These are phyloP conservation scores for Ecliptopera silaceata DNA, from an alignment of 2,888 invertebrate species.

Conservation along the genomic window DNA sequence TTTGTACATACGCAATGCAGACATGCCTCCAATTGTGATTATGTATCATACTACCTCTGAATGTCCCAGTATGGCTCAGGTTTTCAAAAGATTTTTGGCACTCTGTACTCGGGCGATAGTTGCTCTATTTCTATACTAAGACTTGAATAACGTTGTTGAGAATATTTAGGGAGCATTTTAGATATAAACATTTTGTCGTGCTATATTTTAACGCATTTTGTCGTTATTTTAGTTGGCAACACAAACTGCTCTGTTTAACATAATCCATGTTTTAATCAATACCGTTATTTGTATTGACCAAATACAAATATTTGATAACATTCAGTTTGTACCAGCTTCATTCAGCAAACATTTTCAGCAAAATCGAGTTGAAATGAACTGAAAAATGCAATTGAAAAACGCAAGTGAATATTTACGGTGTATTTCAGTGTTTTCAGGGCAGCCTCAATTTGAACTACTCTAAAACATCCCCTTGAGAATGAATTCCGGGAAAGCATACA, in stretches of 20 bases:
- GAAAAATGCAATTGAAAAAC: no score
- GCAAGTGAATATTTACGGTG: no score
- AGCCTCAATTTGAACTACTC: no score
- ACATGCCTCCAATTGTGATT: no score
- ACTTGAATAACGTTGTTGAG: slow-evolving; percentile 71
- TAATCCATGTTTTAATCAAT: slow-evolving; percentile 1
- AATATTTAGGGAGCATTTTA: slow-evolving; percentile 63
- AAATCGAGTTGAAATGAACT: no score
- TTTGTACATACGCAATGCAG: no score
- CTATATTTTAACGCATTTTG: slow-evolving; percentile 38
- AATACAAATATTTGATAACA: not conserved
- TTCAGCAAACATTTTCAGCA: no score
- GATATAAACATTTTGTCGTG: slow-evolving; percentile 46
- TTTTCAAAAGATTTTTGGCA: slow-evolving; percentile 23
- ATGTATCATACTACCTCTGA: no score
- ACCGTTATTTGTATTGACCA: slow-evolving; percentile 6
- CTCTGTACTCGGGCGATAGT: slow-evolving; percentile 43
- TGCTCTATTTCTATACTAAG: slow-evolving; percentile 61
- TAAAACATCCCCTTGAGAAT: no score
- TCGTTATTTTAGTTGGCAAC: slow-evolving; percentile 25
- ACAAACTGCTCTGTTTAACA: not conserved
- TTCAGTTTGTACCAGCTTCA: not conserved
- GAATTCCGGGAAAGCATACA: no score
- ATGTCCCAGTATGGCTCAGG: no score
- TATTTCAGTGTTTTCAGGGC: no score